Base-by-base conservation (phyloP, 2,113 vertebrate species). In the Beaufortia kweichowensis region DNA sequence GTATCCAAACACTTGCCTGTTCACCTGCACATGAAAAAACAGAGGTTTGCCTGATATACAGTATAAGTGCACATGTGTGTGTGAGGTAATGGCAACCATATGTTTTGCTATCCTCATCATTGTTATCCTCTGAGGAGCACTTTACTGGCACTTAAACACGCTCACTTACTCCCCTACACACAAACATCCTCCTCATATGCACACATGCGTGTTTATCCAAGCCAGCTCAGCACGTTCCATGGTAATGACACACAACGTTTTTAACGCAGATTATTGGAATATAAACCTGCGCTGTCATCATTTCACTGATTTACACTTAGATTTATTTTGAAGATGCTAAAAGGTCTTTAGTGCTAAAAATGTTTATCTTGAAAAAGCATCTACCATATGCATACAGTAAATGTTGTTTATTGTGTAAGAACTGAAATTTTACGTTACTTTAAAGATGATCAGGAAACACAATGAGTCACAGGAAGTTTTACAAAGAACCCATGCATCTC, bases 91-190 rank as follows among this genome's bases (percentile, higher is more conserved):
- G 71, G 55, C 69, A 53, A 81, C 76, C 68, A 61, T 70, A 65
- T 77, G 68, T 56, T 8, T 68, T 53, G 33, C 59, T 11, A 62
- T 63, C 72, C 65, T 80, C 71, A 81, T 56, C 61, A 71, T 81
- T 50, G 12, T 62, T 72, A 79, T 84, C 64, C 56, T 67, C 55
- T 10, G 29, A 71, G 82, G 81, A 81, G 11, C 6, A 23, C 67
- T 48, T 31, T 48, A 80, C 5, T 17, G 39, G 24, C 68, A 68
- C 50, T 14, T 69, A 48, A 23, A 7, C 31, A 28, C 19, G 61
- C 59, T 61, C 41, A 46, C 64, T 29, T 46, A 43, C 59, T 14
- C 65, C 43, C 39, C 75, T 41, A 72, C 78, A 66, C 61, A 56
- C 57, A 76, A 21, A 35, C 57, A 61, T 39, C 63, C 35, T 41